Conservation (phyloP, 2,113 vertebrate species). For the Salvelinus namaycush region DNA sequence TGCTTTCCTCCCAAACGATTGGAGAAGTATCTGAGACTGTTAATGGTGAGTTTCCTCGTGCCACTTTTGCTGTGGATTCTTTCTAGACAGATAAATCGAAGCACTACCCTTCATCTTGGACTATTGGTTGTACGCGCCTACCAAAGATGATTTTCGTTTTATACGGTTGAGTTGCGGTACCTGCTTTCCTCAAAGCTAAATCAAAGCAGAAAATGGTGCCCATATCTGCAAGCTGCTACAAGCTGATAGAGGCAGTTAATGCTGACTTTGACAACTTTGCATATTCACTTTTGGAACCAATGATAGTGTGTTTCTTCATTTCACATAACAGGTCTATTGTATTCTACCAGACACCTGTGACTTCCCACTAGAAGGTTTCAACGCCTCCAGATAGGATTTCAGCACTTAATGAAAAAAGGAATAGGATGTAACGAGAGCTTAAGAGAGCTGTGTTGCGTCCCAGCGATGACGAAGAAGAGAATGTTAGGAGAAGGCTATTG, state of each 20-base stretch:
- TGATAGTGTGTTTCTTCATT: too few relatives aligned
- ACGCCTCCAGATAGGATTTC: not conserved
- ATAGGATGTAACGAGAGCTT: not conserved
- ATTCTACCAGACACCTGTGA: not conserved
- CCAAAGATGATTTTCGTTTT: too few relatives aligned
- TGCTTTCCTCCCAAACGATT: not conserved
- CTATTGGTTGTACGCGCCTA: too few relatives aligned
- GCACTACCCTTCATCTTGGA: too few relatives aligned
- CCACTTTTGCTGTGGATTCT: not conserved
- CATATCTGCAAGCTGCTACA: too few relatives aligned
- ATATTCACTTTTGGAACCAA: too few relatives aligned
- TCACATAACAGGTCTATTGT: not conserved
- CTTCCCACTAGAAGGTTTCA: not conserved
- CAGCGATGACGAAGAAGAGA: too few relatives aligned
- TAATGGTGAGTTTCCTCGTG: not conserved
- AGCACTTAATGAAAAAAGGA: not conserved
- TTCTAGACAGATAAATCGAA: not conserved
- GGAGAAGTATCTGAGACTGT: slow-evolving; percentile 30
- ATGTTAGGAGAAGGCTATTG: not conserved
- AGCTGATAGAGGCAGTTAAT: too few relatives aligned
- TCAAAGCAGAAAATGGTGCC: too few relatives aligned
- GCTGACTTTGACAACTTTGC: too few relatives aligned
- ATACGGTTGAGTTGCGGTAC: too few relatives aligned
- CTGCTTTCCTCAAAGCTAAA: too few relatives aligned
- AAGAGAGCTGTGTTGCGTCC: not conserved